Evolutionary conservation across 2,113 vertebrate species (phyloP).

Genomic region (Ammospiza caudacuta): DNA sequence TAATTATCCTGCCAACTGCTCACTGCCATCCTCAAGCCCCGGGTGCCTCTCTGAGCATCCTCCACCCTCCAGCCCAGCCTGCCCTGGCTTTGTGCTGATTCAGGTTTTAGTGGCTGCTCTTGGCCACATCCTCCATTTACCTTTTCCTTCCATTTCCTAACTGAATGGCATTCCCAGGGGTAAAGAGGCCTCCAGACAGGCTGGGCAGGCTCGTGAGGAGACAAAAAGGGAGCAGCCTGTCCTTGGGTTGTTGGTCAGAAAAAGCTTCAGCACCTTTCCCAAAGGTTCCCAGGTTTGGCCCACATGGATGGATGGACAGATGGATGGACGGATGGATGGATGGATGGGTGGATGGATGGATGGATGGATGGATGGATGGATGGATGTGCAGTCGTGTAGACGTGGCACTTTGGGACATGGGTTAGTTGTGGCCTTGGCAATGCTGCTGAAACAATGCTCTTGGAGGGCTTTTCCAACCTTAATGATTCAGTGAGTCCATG

Average conservation of each 20-base stretch:
- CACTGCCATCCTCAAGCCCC: slow-evolving; percentile 34
- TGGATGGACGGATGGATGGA: background rate
- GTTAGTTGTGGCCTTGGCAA: background rate
- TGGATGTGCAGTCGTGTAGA: background rate
- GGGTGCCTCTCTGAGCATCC: background rate
- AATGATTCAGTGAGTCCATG: background rate
- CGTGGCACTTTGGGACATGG: background rate
- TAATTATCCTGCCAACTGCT: slow-evolving; percentile 63
- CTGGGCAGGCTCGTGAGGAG: background rate
- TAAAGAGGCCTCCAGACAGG: background rate
- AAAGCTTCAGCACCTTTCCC: background rate
- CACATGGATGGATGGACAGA: background rate
- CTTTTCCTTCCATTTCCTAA: background rate
- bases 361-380: no score
- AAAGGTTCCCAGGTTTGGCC: accelerated
- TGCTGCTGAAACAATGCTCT: background rate
- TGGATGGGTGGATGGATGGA: background rate
- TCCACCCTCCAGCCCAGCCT: background rate
- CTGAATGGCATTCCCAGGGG: accelerated
- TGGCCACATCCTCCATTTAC: background rate
- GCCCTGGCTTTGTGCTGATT: background rate
- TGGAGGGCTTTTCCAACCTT: background rate
- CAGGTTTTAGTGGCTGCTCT: background rate
- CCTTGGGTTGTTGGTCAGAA: background rate
- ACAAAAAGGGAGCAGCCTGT: background rate